Conservation (phyloP, 1,140 invertebrate genomes). For the Zaprionus davidi region DNA sequence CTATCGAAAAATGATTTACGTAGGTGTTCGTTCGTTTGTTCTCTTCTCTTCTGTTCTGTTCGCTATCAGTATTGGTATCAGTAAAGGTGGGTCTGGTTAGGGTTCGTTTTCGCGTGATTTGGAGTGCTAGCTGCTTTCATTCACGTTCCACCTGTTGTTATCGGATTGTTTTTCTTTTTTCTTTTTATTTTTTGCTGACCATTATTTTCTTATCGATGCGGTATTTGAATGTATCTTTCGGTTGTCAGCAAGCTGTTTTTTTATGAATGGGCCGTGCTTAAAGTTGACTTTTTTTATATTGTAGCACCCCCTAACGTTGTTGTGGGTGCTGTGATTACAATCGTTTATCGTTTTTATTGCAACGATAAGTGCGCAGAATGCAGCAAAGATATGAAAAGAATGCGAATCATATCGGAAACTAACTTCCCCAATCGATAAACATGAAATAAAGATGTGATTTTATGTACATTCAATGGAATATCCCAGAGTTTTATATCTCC, state of each 20-base stretch:
- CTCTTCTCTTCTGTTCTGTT: background rate
- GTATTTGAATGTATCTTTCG: slow-evolving; percentile 54
- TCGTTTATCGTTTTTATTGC: background rate
- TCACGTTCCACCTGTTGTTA: slow-evolving; percentile 72
- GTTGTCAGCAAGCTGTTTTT: slow-evolving; percentile 27
- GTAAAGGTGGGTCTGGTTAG: background rate
- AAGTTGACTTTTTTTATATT: slow-evolving; percentile 30
- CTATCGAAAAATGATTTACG: slow-evolving; percentile 39
- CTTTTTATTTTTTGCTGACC: background rate
- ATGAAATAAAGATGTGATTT: background rate
- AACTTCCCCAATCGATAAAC: slow-evolving; percentile 1
- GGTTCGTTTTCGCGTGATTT: slow-evolving; percentile 5
- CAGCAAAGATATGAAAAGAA: background rate
- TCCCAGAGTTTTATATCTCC: background rate
- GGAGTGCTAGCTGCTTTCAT: slow-evolving; percentile 63
- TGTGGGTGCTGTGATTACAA: slow-evolving; percentile 6
- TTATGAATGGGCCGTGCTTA: slow-evolving; percentile 65
- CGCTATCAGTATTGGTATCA: slow-evolving; percentile 14
- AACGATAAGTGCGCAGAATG: background rate
- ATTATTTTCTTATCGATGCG: slow-evolving; percentile 51
- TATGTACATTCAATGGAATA: background rate
- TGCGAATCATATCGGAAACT: background rate
- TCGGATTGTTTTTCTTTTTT: slow-evolving; percentile 3
- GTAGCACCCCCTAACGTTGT: background rate
- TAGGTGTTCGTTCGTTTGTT: slow-evolving; percentile 4